These are phyloP conservation scores for Brachynemurus nebulosus DNA, from an alignment of 2,888 invertebrate species.

Conservation along the genomic window DNA sequence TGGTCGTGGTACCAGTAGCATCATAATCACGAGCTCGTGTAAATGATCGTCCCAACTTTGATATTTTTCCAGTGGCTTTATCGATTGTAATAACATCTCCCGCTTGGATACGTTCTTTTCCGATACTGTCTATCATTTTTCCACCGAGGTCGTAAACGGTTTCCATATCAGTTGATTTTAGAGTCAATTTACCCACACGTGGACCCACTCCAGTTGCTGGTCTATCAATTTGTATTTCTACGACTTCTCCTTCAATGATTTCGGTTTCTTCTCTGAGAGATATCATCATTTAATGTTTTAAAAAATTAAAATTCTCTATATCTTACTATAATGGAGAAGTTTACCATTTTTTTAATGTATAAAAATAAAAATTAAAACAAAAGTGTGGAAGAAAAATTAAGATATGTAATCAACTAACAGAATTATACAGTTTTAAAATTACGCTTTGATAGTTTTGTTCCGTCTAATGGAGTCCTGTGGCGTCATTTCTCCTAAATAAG, in stretches of 20 bases:
- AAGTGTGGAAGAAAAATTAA: too few relatives aligned
- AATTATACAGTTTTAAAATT: too few relatives aligned
- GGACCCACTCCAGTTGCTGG: slow-evolving; percentile 83
- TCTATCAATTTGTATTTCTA: slow-evolving; percentile 91
- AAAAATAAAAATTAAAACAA: slow-evolving; percentile 7
- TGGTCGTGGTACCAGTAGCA: slow-evolving; percentile 78
- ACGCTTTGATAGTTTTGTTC: too few relatives aligned
- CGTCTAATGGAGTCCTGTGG: too few relatives aligned
- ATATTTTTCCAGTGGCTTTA: slow-evolving; percentile 93
- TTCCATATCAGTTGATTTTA: slow-evolving; percentile 99
- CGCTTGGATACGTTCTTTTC: slow-evolving; percentile 91
- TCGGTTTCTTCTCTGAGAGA: slow-evolving; percentile 81
- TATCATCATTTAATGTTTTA: not conserved
- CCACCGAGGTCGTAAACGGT: slow-evolving; percentile 96
- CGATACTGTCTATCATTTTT: slow-evolving; percentile 93
- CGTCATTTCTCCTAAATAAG: too few relatives aligned
- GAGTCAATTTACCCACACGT: slow-evolving; percentile 81
- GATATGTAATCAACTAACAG: too few relatives aligned
- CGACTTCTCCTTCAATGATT: slow-evolving; percentile 98
- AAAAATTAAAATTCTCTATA: not conserved
- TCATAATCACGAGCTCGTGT: slow-evolving; percentile 95
- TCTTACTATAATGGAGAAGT: not conserved
- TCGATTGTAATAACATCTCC: slow-evolving; percentile 98
- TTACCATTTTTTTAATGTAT: slow-evolving; percentile 1
- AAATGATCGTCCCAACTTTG: slow-evolving; percentile 83